These are phyloP conservation scores for Yoshiicerus persimilis DNA, from an alignment of 1,140 invertebrate species.

Conservation along the genomic window DNA sequence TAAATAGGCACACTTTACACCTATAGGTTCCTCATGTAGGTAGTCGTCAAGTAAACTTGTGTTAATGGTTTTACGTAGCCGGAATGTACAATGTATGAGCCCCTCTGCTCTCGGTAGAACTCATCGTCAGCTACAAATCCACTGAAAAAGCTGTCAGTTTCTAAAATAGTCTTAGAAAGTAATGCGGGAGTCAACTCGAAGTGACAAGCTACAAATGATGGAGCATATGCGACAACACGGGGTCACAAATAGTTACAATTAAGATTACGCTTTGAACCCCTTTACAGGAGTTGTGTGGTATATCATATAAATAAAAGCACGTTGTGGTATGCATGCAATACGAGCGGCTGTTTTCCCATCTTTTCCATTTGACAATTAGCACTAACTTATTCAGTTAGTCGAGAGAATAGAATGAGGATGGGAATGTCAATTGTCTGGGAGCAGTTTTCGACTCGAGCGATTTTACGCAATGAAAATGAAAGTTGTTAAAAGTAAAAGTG, in stretches of 20 bases:
- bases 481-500: slow-evolving; percentile 23
- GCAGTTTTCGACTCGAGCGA: background rate
- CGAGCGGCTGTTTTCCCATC: background rate
- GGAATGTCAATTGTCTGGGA: background rate
- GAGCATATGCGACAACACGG: slow-evolving; percentile 33
- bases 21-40: no score
- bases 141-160: slow-evolving; percentile 6
- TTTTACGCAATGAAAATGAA: slow-evolving; percentile 3
- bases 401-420: background rate
- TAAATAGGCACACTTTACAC: background rate
- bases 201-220: slow-evolving; percentile 35
- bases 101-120: background rate
- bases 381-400: background rate
- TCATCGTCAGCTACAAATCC: background rate
- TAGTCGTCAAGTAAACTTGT: background rate
- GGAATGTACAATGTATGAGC: background rate
- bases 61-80: slow-evolving; percentile 20
- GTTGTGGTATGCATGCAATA: no score
- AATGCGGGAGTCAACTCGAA: slow-evolving; percentile 11
- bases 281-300: background rate
- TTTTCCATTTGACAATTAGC: slow-evolving; percentile 10
- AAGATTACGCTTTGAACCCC: background rate
- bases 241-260: slow-evolving; percentile 32
- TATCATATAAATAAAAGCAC: no score
- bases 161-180: slow-evolving; percentile 18